Base-by-base conservation (phyloP, 2,797 vertebrate species). In the Intellagama lesueurii region DNA sequence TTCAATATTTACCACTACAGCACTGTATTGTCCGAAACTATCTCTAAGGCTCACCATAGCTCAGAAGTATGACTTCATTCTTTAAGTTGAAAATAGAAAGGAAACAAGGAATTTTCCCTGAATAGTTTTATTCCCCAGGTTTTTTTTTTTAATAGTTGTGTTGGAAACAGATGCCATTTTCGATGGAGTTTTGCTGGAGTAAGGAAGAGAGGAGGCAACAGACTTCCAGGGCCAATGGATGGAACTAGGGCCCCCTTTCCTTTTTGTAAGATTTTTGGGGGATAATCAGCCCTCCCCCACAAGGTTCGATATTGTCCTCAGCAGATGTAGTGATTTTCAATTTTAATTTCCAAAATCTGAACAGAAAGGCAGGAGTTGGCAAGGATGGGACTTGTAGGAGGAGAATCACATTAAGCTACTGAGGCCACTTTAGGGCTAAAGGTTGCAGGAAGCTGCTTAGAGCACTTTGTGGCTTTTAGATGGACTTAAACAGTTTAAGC, bases 401-500 rank as follows among this genome's bases (percentile, higher is more conserved):
- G 44, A 82, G 12, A 32, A 64, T 4, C 52, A 86, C 5, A 22
- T 82, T 76, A 83, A 76, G 81, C 81, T 77, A 49, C 56, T 32
- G 40, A 83, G 40, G 80, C 80, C 60, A 77, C 87, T 88, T 88
- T 76, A 76, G 72, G 60, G 81, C 87, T 77, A 68, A 88, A 88
- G 80, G 81, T 88, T 32, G 60, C 72, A 5, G 47, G 80, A 66
- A 76, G 52, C 56, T 26, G 80, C 40, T 88, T 76, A 83, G 28
- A 19, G 80, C 80, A 64, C 90, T 95, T 94, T 81, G 92, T 87
- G 85, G 91, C 90, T 95, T 82, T 94, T 93, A 94, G 93, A 66
- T 92, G 91, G 92, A 86, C 95, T 95, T 95, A 93, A 95, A 93
- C 91, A 92, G 78, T 89, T 96, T 92, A 95, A 96, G 91, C 91